Percentiles rank a stretch among this genome's conserved stretches.
Conservation (phyloP, 2,888 invertebrate species). For the Pseudococcus jackbeardsleyi region DNA sequence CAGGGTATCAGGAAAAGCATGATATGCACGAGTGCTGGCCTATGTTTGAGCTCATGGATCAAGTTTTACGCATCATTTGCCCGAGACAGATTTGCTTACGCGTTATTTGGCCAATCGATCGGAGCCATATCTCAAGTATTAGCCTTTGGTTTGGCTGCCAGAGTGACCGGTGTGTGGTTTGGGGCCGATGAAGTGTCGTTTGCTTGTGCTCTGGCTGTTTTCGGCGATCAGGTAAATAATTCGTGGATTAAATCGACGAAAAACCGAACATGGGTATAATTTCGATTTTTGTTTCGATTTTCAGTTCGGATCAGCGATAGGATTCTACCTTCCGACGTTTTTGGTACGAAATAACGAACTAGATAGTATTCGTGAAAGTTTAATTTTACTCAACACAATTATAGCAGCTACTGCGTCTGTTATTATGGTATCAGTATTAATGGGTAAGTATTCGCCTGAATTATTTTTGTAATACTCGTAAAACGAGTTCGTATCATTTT, state of each 20-base stretch:
- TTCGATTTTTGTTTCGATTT: neutral
- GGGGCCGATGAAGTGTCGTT: slow-evolving; percentile 96
- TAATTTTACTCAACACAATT: slow-evolving; percentile 26
- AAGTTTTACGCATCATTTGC: slow-evolving; percentile 89
- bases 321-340: slow-evolving; percentile 37
- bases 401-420: slow-evolving; percentile 20
- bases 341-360: neutral
- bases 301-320: slow-evolving; percentile 51
- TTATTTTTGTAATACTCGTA: no score
- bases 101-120: slow-evolving; percentile 90
- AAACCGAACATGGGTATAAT: neutral
- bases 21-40: slow-evolving; percentile 86
- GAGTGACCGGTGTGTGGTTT: slow-evolving; percentile 97
- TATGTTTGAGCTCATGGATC: slow-evolving; percentile 90
- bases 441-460: slow-evolving; percentile 28
- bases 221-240: slow-evolving; percentile 91
- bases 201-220: slow-evolving; percentile 97
- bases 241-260: neutral
- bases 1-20: slow-evolving; percentile 88
- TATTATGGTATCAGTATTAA: slow-evolving; percentile 42
- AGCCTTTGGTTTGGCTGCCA: slow-evolving; percentile 91
- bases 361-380: neutral
- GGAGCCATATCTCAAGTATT: slow-evolving; percentile 92
- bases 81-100: slow-evolving; percentile 87
- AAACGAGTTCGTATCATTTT: neutral